Evolutionary conservation across 2,888 invertebrate genomes (phyloP).

Genomic region (Diaperis boleti): DNA sequence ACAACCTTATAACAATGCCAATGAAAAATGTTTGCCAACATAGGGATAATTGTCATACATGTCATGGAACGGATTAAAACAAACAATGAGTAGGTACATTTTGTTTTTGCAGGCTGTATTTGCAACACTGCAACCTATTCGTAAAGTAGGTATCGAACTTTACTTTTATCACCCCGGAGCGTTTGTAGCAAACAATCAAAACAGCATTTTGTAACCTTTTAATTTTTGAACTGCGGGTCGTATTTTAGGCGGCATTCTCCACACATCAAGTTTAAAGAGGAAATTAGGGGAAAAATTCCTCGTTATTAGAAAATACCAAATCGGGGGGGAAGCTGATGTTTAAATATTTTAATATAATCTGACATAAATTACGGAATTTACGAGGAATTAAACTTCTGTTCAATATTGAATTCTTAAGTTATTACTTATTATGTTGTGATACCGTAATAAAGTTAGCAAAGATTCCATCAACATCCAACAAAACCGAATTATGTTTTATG

Average conservation of each 20-base stretch:
- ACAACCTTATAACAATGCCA: too few species aligned
- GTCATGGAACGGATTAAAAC: not conserved
- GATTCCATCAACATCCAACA: constrained; percentile 25
- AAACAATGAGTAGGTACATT: constrained; percentile 3
- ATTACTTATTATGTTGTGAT: constrained; percentile 26
- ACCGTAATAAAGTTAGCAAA: constrained; percentile 28
- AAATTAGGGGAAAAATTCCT: constrained; percentile 11
- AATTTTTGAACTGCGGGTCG: too few species aligned
- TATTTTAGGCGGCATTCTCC: too few species aligned
- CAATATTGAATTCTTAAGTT: constrained; percentile 39
- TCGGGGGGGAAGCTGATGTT: constrained; percentile 14
- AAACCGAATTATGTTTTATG: constrained; percentile 23
- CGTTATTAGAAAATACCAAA: constrained; percentile 29
- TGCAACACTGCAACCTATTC: too few species aligned
- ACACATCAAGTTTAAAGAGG: too few species aligned
- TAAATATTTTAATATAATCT: constrained; percentile 35
- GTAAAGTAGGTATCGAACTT: too few species aligned
- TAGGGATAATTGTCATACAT: not conserved
- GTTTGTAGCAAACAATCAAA: too few species aligned
- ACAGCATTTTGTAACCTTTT: too few species aligned
- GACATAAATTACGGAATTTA: constrained; percentile 32
- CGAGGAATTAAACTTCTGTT: constrained; percentile 29
- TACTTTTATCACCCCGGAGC: too few species aligned
- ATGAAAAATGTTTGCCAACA: too few species aligned
- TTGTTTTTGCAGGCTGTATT: too few species aligned